Evolutionary conservation across 2,113 vertebrate genomes (phyloP).

Genomic region (Cercocebus atys): DNA sequence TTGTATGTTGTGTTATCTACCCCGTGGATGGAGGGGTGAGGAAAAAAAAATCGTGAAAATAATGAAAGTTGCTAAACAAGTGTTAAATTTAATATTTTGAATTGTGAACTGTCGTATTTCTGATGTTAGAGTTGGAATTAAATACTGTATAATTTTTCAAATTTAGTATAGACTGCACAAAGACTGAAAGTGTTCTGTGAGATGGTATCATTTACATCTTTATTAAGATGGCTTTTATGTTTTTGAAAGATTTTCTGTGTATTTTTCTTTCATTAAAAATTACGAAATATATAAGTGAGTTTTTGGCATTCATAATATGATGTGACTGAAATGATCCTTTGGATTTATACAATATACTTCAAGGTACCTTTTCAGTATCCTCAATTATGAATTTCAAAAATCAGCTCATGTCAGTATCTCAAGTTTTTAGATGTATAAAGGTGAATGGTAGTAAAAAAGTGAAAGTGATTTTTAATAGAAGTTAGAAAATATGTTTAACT

Average conservation of each 20-base stretch:
- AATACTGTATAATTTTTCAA: not conserved
- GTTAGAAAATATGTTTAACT: slow-evolving; percentile 14
- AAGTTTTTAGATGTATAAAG: not conserved
- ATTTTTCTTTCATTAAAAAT: not conserved
- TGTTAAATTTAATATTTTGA: slow-evolving; percentile 13
- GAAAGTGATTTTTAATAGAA: slow-evolving; percentile 10
- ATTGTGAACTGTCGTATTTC: not conserved
- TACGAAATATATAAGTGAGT: not conserved
- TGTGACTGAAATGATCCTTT: not conserved
- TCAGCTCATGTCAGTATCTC: not conserved
- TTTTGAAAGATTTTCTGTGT: slow-evolving; percentile 21
- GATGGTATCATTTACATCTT: not conserved
- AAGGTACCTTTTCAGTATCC: slow-evolving; percentile 1
- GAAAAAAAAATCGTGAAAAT: not conserved
- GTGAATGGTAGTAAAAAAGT: not conserved
- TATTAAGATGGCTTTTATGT: not conserved
- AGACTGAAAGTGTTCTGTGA: not conserved
- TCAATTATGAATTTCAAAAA: not conserved
- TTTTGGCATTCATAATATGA: not conserved
- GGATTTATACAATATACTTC: not conserved
- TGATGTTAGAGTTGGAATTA: slow-evolving; percentile 31
- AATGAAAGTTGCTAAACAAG: not conserved
- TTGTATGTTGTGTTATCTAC: not conserved
- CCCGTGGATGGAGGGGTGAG: not conserved
- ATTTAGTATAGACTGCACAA: not conserved